These are phyloP conservation scores for Lymantria dispar DNA, from an alignment of 2,888 invertebrate species.

Conservation along the genomic window DNA sequence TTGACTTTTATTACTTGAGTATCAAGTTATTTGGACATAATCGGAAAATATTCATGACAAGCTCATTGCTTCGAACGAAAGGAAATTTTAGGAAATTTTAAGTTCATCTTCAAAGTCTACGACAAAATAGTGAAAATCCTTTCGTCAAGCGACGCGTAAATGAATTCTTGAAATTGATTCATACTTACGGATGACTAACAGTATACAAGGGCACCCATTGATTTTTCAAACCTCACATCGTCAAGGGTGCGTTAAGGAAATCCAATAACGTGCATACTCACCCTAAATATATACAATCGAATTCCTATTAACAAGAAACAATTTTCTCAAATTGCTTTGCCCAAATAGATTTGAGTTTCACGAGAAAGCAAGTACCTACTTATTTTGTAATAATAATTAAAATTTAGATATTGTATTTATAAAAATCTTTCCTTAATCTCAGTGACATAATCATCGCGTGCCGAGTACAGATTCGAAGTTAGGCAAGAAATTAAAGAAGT, in stretches of 20 bases:
- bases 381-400: no score
- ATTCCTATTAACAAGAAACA: conserved; percentile 51
- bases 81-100: not conserved
- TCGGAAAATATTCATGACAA: not conserved
- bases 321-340: conserved; percentile 6
- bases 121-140: conserved; percentile 17
- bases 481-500: no score
- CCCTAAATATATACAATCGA: conserved; percentile 58
- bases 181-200: conserved; percentile 29
- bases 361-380: no score
- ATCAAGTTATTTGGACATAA: not conserved
- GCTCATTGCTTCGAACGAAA: not conserved
- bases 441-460: no score
- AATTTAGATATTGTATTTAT: no score
- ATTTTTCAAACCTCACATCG: conserved; percentile 64
- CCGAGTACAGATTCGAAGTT: no score
- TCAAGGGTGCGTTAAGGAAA: conserved; percentile 59
- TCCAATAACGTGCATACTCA: conserved; percentile 57
- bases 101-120: conserved; percentile 13
- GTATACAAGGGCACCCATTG: conserved; percentile 46
- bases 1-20: no score
- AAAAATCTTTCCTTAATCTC: no score
- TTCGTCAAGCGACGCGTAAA: conserved; percentile 16
- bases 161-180: conserved; percentile 25
- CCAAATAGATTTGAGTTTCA: no score